Evolutionary conservation across 2,888 invertebrate species (phyloP).

Genomic region (Rotaria magnacalcarata): DNA sequence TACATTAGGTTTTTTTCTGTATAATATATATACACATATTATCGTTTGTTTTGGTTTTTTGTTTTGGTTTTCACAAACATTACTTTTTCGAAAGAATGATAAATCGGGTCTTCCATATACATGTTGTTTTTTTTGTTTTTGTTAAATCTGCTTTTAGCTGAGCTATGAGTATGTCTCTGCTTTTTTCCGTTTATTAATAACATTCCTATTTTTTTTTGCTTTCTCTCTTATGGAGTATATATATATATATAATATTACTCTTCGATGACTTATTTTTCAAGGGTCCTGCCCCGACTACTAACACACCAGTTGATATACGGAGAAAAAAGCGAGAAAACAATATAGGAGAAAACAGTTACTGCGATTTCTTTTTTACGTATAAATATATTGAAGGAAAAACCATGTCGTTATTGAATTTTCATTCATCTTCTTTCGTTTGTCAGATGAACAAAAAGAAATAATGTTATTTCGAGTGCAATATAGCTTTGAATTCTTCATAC

Average conservation of each 20-base stretch:
- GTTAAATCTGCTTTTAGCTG: not conserved
- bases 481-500: conserved; percentile 30
- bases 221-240: not conserved
- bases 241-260: not conserved
- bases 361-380: not conserved
- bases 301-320: not conserved
- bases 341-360: not conserved
- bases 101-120: not conserved
- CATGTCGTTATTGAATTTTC: not conserved
- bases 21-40: not conserved
- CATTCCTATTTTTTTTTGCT: not conserved
- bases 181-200: not conserved
- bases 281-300: not conserved
- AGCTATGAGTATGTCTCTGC: not conserved
- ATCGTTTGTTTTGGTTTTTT: not conserved
- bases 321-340: not conserved
- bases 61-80: not conserved
- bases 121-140: not conserved
- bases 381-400: not conserved
- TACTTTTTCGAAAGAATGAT: not conserved
- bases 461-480: not conserved
- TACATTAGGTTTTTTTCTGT: not conserved
- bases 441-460: not conserved
- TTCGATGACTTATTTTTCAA: not conserved
- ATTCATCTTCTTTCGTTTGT: not conserved